Base-by-base conservation (phyloP, 92 coral and sea anemone species). In the Porites rus region DNA sequence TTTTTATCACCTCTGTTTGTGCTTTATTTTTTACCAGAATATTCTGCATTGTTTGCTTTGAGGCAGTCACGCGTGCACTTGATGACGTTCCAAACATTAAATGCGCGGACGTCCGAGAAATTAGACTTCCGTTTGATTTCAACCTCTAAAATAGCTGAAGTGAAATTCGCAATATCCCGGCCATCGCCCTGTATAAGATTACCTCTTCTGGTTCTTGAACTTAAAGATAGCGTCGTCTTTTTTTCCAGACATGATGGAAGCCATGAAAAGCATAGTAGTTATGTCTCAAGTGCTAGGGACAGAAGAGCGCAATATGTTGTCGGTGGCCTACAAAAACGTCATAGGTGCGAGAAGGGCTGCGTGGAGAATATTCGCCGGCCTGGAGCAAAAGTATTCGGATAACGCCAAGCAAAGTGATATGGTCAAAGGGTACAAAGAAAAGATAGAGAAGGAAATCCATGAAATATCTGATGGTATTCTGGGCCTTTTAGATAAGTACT, bases 251-350 rank as follows among this genome's bases (percentile, higher is more conserved):
- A 93, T 93, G 94, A 77, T 91, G 74, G 76, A 85, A 6, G 83
- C 89, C 75, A 93, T 93, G 96, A 93, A 91, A 67, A 85, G 88
- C 10, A 91, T 93, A 21, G 96, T 90, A 6, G 69, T 73, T 28
- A 85, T 77, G 54, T 69, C 89, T 64, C 25, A 78, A 21, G 94
- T 84, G 20, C 77, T 93, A 88, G 77, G 80, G 66, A 76, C 91
- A 22, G 96, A 93, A 77, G 96, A 93, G 54, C 88, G 96, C 16
- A 93, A 93, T 69, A 78, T 93, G 91, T 81, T 93, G 51, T 93
- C 96, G 13, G 96, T 93, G 24, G 96, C 94, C 24, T 93, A 93
- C 87, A 93, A 93, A 75, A 93, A 93, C 63, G 94, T 93, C 80
- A 93, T 93, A 54, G 96, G 96, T 1, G 88, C 92, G 9, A 85